These are phyloP conservation scores for Athene cunicularia DNA, from an alignment of 2,113 vertebrate species.

Conservation along the genomic window DNA sequence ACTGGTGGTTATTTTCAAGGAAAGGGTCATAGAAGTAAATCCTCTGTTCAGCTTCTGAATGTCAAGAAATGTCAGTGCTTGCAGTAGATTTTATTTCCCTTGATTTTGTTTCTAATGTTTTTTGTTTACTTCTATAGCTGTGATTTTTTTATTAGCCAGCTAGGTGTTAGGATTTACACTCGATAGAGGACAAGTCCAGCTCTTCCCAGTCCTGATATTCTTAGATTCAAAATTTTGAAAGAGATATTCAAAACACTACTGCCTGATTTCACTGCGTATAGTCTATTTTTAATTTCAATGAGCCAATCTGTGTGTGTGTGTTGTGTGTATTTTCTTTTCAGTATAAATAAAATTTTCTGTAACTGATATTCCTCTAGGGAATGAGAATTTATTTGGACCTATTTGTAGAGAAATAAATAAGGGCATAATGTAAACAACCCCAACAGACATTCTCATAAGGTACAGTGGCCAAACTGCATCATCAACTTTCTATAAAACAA, in stretches of 20 bases:
- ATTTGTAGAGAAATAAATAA: neutral
- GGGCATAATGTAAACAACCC: no score
- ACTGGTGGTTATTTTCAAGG: neutral
- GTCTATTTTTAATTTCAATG: neutral
- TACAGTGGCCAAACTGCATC: neutral
- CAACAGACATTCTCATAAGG: neutral
- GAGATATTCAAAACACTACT: neutral
- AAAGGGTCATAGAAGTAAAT: neutral
- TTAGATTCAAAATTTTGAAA: neutral
- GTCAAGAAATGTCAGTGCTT: neutral
- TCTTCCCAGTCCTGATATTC: neutral
- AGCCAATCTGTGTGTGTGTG: fast-evolving
- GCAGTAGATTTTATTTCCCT: neutral
- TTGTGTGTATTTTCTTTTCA: neutral
- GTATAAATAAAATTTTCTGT: neutral
- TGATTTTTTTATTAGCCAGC: neutral
- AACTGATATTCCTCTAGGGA: neutral
- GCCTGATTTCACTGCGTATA: fast-evolving
- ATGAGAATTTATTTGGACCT: neutral
- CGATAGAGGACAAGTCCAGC: neutral
- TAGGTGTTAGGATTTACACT: neutral
- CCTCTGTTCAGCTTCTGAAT: neutral
- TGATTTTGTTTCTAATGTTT: neutral
- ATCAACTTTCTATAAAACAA: neutral
- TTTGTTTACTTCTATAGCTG: neutral